Conservation (phyloP, 2,888 invertebrate genomes). For the Arctia plantaginis region DNA sequence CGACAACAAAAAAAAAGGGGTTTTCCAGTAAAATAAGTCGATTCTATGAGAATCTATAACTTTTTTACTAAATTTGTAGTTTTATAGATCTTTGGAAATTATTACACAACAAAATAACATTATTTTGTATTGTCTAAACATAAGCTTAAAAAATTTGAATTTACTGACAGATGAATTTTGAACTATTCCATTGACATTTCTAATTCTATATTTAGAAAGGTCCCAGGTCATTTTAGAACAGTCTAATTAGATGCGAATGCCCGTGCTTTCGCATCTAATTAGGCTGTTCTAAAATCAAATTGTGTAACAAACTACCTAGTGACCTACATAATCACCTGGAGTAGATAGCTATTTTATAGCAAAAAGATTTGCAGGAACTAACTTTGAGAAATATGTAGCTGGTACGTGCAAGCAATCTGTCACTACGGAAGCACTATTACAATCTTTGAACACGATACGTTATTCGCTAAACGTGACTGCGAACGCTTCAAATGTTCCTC, state of each 20-base stretch:
- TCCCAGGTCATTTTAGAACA: background rate
- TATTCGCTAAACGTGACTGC: conserved; percentile 38
- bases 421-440: conserved; percentile 26
- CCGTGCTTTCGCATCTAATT: background rate
- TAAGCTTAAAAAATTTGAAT: too few species aligned
- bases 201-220: too few species aligned
- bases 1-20: too few species aligned
- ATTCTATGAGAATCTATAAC: too few species aligned
- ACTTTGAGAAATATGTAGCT: conserved; percentile 15
- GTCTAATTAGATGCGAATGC: background rate
- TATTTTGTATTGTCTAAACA: too few species aligned
- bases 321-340: background rate
- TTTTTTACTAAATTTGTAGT: too few species aligned
- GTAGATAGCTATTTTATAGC: background rate
- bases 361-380: conserved; percentile 1
- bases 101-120: too few species aligned
- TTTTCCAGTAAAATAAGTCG: too few species aligned
- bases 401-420: conserved; percentile 37
- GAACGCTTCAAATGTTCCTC: conserved; percentile 35
- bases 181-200: too few species aligned
- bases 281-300: background rate
- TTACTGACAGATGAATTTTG: too few species aligned
- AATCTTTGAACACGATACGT: conserved; percentile 39
- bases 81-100: too few species aligned
- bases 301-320: background rate